A percentile compares a stretch with the other conserved stretches of the same genome.
phyloP scores from a whole-genome alignment of 2,113 vertebrate species.

The Nerophis ophidion region DNA sequence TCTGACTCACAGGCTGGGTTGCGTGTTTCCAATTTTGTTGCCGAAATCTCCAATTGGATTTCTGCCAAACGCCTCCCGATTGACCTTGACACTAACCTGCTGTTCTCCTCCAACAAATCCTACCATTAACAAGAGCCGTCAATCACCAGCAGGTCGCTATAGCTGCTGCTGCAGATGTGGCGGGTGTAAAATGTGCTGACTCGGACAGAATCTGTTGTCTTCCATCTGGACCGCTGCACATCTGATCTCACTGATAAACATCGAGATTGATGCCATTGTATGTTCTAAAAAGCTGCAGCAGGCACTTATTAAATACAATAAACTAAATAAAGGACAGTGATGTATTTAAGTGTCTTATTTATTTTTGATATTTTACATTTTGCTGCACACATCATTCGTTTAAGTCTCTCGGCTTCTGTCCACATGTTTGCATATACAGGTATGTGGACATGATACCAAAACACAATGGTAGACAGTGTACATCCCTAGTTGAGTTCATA shows the following conservation, averaged over 20 bases:
- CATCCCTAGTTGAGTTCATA: no score
- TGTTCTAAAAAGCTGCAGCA: conserved; percentile 5
- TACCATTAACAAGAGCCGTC: conserved; percentile 55
- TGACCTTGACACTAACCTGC: conserved; percentile 58
- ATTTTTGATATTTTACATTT: no score
- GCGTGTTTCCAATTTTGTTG: conserved; percentile 45
- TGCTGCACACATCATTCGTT: no score
- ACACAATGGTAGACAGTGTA: no score
- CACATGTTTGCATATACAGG: no score
- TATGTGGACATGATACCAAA: no score
- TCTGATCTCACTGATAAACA: conserved; percentile 32
- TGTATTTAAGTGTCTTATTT: no score
- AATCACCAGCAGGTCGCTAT: conserved; percentile 38
- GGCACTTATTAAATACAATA: neutral
- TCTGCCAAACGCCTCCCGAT: conserved; percentile 42
- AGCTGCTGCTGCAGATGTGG: conserved; percentile 35
- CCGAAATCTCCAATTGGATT: conserved; percentile 52
- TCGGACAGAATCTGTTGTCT: conserved; percentile 46
- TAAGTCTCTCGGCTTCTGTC: neutral
- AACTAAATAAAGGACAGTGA: neutral
- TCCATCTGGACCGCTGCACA: conserved; percentile 47
- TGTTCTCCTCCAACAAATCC: conserved; percentile 47
- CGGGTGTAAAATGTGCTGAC: conserved; percentile 48
- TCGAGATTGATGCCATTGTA: conserved; percentile 20
- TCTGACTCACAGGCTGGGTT: conserved; percentile 43